Evolutionary conservation across 2,797 vertebrate genomes (phyloP).

Genomic region (Rhinella marina): DNA sequence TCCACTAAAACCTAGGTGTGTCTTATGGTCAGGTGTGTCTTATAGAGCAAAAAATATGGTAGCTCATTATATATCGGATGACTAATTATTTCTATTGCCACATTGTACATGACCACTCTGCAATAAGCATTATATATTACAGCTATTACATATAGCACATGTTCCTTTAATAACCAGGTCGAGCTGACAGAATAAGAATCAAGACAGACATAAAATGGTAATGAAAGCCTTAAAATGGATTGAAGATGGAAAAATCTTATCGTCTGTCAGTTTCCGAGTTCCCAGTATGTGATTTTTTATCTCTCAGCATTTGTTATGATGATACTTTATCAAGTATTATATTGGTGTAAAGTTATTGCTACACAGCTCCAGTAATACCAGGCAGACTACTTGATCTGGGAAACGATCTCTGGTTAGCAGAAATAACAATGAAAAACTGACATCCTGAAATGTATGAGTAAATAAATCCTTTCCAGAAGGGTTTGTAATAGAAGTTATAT

Average conservation of each 20-base stretch:
- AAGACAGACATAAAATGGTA: constrained; percentile 35
- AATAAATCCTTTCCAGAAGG: constrained; percentile 43
- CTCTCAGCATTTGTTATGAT: constrained; percentile 22
- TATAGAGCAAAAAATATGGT: too few relatives aligned
- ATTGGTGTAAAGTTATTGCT: constrained; percentile 37
- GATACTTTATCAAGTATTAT: constrained; percentile 51
- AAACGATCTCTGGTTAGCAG: constrained; percentile 42
- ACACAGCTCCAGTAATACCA: constrained; percentile 22
- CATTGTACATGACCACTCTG: not conserved
- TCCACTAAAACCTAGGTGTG: too few relatives aligned
- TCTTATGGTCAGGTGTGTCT: too few relatives aligned
- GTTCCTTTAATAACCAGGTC: not conserved
- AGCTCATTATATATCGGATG: not conserved
- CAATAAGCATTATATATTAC: not conserved
- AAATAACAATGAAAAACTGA: constrained; percentile 44
- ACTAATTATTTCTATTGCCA: not conserved
- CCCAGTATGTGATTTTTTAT: constrained; percentile 46
- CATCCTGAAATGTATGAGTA: constrained; percentile 23
- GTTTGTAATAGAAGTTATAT: constrained; percentile 39
- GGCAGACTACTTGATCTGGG: constrained; percentile 35
- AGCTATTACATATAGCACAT: not conserved
- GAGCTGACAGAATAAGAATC: constrained; percentile 19
- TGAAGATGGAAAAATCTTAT: constrained; percentile 41
- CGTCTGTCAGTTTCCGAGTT: constrained; percentile 25
- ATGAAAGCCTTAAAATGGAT: constrained; percentile 22